A percentile compares a stretch with the other conserved stretches of the same genome.
Evolutionary conservation across 92 coral and sea anemone genomes (phyloP).

Genomic region (Porites cylindrica): DNA sequence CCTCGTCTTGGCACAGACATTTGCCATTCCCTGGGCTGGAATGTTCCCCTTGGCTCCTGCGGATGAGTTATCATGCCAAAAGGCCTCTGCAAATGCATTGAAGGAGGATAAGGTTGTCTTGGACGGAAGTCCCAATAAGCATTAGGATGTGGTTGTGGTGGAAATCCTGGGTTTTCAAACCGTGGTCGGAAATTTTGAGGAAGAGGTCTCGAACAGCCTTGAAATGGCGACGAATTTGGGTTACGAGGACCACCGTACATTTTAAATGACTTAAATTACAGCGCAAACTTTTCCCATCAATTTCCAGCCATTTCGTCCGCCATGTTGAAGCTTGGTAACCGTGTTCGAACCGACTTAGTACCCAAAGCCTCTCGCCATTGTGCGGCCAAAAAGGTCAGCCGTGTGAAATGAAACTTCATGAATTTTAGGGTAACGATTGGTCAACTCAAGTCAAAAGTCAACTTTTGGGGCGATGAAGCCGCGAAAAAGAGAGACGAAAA

Average conservation of each 20-base stretch:
- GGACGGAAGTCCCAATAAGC: conserved; percentile 8
- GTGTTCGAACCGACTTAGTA: neutral
- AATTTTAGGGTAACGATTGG: no score
- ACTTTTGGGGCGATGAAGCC: no score
- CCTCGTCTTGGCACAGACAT: conserved; percentile 9
- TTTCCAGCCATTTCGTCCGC: conserved; percentile 7
- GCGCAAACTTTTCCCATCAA: neutral
- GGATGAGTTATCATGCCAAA: conserved; percentile 3
- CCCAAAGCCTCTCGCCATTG: no score
- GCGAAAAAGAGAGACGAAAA: no score
- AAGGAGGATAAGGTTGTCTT: conserved; percentile 1
- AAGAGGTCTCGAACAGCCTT: conserved; percentile 24
- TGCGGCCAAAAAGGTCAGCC: no score
- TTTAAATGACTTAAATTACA: neutral
- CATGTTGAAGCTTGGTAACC: conserved; percentile 45
- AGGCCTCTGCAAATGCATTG: neutral
- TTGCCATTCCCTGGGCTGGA: conserved; percentile 27
- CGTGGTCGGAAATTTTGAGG: conserved; percentile 34
- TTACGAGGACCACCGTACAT: conserved; percentile 47
- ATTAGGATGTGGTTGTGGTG: neutral
- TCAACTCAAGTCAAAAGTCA: no score
- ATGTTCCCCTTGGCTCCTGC: neutral
- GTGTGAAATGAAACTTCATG: no score
- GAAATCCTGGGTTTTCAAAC: conserved; percentile 26
- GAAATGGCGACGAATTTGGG: conserved; percentile 27